Base-by-base conservation (phyloP, 2,797 vertebrate genomes). In the Australoheros facetus region DNA sequence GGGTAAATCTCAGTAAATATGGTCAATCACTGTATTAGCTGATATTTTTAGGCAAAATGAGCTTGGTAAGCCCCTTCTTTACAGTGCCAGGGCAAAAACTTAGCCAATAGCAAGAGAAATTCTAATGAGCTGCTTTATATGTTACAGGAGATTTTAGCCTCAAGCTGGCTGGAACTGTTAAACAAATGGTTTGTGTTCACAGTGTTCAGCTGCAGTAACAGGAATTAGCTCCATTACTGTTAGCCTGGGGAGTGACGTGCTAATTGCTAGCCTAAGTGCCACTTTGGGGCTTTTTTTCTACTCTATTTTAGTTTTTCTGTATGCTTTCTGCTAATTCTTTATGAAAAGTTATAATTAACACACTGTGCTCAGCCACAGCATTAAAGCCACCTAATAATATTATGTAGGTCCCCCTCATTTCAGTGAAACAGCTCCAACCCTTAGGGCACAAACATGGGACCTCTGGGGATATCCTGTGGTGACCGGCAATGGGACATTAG, bases 161-260 rank as follows among this genome's bases (percentile, higher is more conserved):
- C 32, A 59, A 89, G 86, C 82, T 72, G 56, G 42, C 60, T 80
- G 75, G 37, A 90, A 75, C 78, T 86, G 91, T 91, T 78, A 91
- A 88, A 90, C 81, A 89, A 91, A 92, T 77, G 81, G 85, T 88
- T 88, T 88, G 83, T 82, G 75, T 79, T 90, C 73, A 69, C 39
- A 80, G 73, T 83, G 64, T 83, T 90, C 55, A 76, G 83, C 73
- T 70, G 72, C 66, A 81, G 86, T 81, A 83, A 81, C 81, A 85
- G 69, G 59, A 90, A 77, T 87, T 87, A 88, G 75, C 66, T 84
- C 57, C 74, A 79, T 80, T 80, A 82, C 77, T 26, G 30, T 85
- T 82, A 89, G 86, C 86, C 82, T 74, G 34, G 80, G 84, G 85
- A 91, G 57, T 74, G 53, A 66, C 77, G 77, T 76, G 78, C 80